Conservation (phyloP, 2,113 vertebrate species). For the Scomber scombrus region DNA sequence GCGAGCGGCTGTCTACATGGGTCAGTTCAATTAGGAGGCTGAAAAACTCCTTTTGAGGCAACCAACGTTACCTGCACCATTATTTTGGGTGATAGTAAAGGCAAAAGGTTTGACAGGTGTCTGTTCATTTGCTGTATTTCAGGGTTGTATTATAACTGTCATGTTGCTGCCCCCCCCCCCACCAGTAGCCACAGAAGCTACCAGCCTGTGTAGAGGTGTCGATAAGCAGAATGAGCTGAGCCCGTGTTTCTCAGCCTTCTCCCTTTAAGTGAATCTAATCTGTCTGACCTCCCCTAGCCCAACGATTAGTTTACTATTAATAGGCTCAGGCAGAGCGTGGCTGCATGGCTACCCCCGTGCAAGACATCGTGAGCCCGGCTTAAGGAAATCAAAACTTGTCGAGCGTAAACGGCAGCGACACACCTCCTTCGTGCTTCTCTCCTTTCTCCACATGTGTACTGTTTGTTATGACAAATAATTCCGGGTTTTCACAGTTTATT, state of each 20-base stretch:
- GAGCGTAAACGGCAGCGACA: background rate
- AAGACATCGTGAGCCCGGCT: constrained; percentile 29
- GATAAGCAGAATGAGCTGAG: constrained; percentile 59
- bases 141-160: background rate
- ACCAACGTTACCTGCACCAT: background rate
- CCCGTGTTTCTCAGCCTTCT: constrained; percentile 67
- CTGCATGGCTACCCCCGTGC: background rate
- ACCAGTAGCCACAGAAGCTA: constrained; percentile 8
- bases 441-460: background rate
- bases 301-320: constrained; percentile 82
- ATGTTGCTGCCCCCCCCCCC: background rate
- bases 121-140: constrained; percentile 11
- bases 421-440: background rate
- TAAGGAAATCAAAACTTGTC: constrained; percentile 8
- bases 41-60: background rate
- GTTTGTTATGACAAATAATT: background rate
- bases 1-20: constrained; percentile 15
- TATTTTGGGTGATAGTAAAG: background rate
- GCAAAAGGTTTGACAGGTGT: background rate
- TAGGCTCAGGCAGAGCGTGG: constrained; percentile 68
- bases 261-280: constrained; percentile 80
- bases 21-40: constrained; percentile 14
- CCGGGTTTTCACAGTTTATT: background rate
- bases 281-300: constrained; percentile 74
- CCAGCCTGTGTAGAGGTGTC: constrained; percentile 39